Conservation (phyloP, 30 jellyfish, hydroid and myxozoan species). For the Hydractinia symbiolongicarpus region DNA sequence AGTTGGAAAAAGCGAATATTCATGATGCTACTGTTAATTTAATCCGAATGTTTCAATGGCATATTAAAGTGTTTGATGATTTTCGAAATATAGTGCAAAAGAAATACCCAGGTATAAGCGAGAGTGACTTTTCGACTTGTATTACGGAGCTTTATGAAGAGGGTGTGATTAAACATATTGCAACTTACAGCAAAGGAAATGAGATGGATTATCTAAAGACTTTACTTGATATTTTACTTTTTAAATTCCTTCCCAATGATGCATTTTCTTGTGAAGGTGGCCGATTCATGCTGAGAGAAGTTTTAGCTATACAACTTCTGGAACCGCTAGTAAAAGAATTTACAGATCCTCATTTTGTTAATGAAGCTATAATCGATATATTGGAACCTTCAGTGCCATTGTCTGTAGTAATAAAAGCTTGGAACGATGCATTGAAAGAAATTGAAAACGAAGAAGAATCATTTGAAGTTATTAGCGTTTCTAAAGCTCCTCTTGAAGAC, state of each 20-base stretch:
- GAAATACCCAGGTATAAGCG: constrained; percentile 74
- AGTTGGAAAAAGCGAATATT: constrained; percentile 45
- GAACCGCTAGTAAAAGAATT: constrained; percentile 51
- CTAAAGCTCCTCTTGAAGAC: not conserved
- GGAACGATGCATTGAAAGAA: constrained; percentile 69
- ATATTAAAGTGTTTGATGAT: constrained; percentile 67
- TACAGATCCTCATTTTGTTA: constrained; percentile 68
- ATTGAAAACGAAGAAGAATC: constrained; percentile 25
- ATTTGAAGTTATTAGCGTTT: not conserved
- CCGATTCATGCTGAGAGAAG: constrained; percentile 81
- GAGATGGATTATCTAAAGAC: constrained; percentile 66
- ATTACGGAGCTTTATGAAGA: constrained; percentile 80
- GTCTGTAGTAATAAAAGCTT: constrained; percentile 32
- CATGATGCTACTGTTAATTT: constrained; percentile 51
- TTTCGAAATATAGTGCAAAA: constrained; percentile 67
- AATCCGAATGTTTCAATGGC: constrained; percentile 59
- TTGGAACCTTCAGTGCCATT: constrained; percentile 82
- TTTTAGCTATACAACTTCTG: constrained; percentile 73
- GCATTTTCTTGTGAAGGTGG: constrained; percentile 90
- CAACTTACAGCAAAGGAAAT: constrained; percentile 73
- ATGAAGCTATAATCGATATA: constrained; percentile 68
- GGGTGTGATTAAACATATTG: constrained; percentile 45
- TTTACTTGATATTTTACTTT: constrained; percentile 64
- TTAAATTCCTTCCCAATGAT: constrained; percentile 49
- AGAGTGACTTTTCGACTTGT: constrained; percentile 66